These are phyloP conservation scores for Prietella phreatophila DNA, from an alignment of 2,113 vertebrate species.

Conservation along the genomic window DNA sequence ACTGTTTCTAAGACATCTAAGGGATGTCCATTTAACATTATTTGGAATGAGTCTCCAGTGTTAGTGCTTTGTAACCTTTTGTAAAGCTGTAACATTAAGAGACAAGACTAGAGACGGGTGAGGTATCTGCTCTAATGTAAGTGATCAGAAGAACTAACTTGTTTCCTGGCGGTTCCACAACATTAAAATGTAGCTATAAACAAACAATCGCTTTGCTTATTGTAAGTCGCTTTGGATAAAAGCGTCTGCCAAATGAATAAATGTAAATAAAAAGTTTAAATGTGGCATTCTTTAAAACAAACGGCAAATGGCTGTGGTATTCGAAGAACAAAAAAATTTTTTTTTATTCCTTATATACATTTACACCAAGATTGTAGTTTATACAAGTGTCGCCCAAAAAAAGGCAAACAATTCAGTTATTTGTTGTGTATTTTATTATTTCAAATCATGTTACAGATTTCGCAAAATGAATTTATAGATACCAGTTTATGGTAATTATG, in stretches of 20 bases:
- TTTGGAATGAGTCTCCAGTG: neutral
- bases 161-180: neutral
- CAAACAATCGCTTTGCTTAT: no score
- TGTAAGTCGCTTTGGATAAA: no score
- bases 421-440: slow-evolving; percentile 29
- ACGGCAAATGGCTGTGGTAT: neutral
- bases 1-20: neutral
- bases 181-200: neutral
- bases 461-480: neutral
- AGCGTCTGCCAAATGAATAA: no score
- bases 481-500: no score
- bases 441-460: slow-evolving; percentile 34
- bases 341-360: no score
- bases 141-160: neutral
- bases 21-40: neutral
- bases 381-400: no score
- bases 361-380: neutral
- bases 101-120: neutral
- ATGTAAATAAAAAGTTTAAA: neutral
- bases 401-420: neutral
- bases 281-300: neutral
- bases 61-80: neutral
- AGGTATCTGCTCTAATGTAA: neutral
- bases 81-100: neutral
- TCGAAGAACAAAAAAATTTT: no score